phyloP scores from a whole-genome alignment of 1,140 invertebrate species.

The Hestina assimilis region DNA sequence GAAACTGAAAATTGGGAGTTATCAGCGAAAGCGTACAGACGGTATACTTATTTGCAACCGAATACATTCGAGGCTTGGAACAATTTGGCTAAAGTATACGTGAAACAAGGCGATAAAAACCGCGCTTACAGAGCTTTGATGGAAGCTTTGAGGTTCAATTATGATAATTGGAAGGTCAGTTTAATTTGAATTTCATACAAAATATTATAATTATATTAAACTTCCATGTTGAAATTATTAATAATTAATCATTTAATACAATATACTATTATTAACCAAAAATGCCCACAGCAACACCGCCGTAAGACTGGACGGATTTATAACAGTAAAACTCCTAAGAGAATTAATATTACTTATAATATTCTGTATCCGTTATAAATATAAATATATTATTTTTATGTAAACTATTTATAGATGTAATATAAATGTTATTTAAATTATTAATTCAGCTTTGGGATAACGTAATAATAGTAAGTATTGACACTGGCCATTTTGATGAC shows the following conservation, averaged over 20 bases:
- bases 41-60: slow-evolving; percentile 91
- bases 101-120: slow-evolving; percentile 91
- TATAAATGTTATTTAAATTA: neutral
- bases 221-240: too few relatives aligned
- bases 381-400: neutral
- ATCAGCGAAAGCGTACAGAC: slow-evolving; percentile 90
- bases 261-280: too few relatives aligned
- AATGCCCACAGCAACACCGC: too few relatives aligned
- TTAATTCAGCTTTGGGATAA: slow-evolving; percentile 92
- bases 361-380: too few relatives aligned
- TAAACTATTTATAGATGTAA: slow-evolving; percentile 6
- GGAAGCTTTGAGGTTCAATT: slow-evolving; percentile 96
- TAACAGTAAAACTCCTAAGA: too few relatives aligned
- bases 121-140: slow-evolving; percentile 90
- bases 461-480: slow-evolving; percentile 89
- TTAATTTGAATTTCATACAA: slow-evolving; percentile 3
- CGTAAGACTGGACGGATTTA: too few relatives aligned
- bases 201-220: too few relatives aligned
- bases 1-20: slow-evolving; percentile 88
- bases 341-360: too few relatives aligned
- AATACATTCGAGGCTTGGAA: slow-evolving; percentile 98
- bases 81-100: slow-evolving; percentile 95
- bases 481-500: slow-evolving; percentile 86
- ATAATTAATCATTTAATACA: too few relatives aligned
- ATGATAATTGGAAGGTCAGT: slow-evolving; percentile 92